Base-by-base conservation (phyloP, 2,888 invertebrate genomes). In the Cantharis flavilabris region DNA sequence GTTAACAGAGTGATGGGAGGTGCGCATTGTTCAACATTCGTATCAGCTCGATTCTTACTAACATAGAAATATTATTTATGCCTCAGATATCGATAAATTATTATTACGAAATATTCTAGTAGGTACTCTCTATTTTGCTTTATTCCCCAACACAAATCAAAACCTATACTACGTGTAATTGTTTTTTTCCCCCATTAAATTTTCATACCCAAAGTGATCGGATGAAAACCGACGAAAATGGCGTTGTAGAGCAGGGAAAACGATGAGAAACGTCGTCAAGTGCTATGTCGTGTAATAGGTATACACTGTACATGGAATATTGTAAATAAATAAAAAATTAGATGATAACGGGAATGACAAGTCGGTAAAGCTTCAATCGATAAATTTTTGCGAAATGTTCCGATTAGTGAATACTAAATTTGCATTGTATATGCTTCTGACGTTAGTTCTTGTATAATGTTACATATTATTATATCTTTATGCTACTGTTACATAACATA, bases 1-100 rank as follows among this genome's bases (percentile, higher is more conserved):
- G 87, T 87, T 85, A 84, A 85, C 85, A 84, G 87, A 87, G 86
- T 88, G 88, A 88, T 88, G 88, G 88, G 88, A 88, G 88, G 88
- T 86, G 86, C 86, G 84, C 85, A 85, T 86, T 85, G 84, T 86
- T 86, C 84, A 83, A 82, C 82, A 82, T 83, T 83, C 83, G 84
- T 83, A 83, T 84, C 84, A 83, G 82, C 77, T 78, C 81, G 81
- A 81, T 77, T 79, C 81, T 81, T 80, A 80, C 78, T 75, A 78
- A 73, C 72, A 72, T 70, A 78, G 78, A 90, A 90, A 90, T 90
- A 90, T 88, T 89, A 90, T 90, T 90, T 90, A 90, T 88, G 82
- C 83, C 75, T 88, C 86, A 89, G 89, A 89, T 83, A 82, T 82
- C 82, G 81, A 83, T 83, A 83, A 83, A 83, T 82, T 83, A 83